A percentile compares a stretch with the other conserved stretches of the same genome.
Conservation (phyloP, 2,797 vertebrate species). For the Sebastiscus tertius region DNA sequence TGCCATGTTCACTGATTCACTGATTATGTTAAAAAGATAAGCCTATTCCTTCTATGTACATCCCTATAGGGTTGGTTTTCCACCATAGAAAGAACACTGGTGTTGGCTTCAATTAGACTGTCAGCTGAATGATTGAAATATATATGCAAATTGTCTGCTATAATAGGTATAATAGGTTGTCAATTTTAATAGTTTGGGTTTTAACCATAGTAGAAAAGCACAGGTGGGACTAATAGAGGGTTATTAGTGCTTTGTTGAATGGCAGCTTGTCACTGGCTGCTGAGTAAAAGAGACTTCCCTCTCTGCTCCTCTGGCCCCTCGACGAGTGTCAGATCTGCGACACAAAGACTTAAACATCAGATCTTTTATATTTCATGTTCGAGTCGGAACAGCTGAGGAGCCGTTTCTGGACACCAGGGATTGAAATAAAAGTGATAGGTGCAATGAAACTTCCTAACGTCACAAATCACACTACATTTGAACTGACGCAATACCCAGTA, state of each 20-base stretch:
- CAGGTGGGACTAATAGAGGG: background rate
- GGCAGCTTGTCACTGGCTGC: conserved; percentile 16
- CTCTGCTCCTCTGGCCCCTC: background rate
- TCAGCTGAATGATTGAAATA: conserved; percentile 37
- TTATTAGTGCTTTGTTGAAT: conserved; percentile 23
- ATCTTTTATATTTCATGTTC: background rate
- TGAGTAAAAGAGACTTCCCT: background rate
- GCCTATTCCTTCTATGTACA: background rate
- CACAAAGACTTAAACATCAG: conserved; percentile 3
- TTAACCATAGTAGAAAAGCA: conserved; percentile 2
- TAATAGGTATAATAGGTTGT: conserved; percentile 11
- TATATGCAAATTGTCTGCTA: conserved; percentile 15
- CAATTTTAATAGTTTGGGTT: conserved; percentile 14
- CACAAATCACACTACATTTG: background rate
- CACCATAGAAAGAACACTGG: background rate
- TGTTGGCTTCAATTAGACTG: conserved; percentile 42
- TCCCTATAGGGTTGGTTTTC: background rate
- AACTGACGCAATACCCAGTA: background rate
- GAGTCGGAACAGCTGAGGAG: background rate
- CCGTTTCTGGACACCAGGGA: background rate
- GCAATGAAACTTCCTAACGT: background rate
- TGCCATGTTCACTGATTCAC: conserved; percentile 29
- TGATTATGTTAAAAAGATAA: conserved; percentile 41
- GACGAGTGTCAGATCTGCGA: conserved; percentile 1
- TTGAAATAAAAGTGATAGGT: background rate